A percentile compares a stretch with the other conserved stretches of the same genome.
These are phyloP conservation scores for Drosophila orosa DNA, from an alignment of 1,140 invertebrate species.

Conservation along the genomic window DNA sequence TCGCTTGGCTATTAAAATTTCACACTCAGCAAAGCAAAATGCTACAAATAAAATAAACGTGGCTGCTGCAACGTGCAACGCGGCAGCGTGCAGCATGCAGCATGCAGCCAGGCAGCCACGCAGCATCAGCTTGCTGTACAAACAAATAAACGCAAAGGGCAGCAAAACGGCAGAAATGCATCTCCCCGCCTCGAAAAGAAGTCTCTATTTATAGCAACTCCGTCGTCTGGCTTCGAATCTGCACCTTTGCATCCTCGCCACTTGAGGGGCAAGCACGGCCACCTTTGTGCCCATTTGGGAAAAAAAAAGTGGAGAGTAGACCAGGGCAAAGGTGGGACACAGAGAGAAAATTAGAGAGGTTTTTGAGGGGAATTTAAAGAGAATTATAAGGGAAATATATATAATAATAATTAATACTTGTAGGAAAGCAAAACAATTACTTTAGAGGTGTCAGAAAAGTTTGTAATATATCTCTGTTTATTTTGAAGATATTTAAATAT, in stretches of 20 bases:
- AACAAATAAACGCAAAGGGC: conserved; percentile 79
- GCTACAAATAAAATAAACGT: conserved; percentile 82
- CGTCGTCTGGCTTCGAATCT: conserved; percentile 32
- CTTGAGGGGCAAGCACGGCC: conserved; percentile 62
- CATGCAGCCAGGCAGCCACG: conserved; percentile 38
- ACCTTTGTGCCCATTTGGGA: conserved; percentile 64
- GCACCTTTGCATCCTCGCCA: conserved; percentile 71
- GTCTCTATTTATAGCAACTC: conserved; percentile 63
- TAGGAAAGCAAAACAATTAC: neutral
- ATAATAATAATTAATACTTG: no score
- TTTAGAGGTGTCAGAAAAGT: neutral
- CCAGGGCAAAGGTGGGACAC: conserved; percentile 42
- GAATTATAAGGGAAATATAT: no score
- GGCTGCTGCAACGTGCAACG: conserved; percentile 43
- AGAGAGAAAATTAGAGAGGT: neutral
- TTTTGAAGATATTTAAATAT: no score
- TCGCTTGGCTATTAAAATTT: conserved; percentile 82
- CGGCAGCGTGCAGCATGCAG: conserved; percentile 29
- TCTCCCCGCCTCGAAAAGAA: conserved; percentile 8
- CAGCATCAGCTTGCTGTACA: conserved; percentile 64
- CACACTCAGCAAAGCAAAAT: conserved; percentile 81
- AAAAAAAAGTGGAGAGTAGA: conserved; percentile 23
- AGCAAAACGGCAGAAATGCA: conserved; percentile 35
- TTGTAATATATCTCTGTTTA: neutral
- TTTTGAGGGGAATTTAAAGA: neutral